Evolutionary conservation across 2,113 vertebrate genomes (phyloP).

Genomic region (Phasianus colchicus): DNA sequence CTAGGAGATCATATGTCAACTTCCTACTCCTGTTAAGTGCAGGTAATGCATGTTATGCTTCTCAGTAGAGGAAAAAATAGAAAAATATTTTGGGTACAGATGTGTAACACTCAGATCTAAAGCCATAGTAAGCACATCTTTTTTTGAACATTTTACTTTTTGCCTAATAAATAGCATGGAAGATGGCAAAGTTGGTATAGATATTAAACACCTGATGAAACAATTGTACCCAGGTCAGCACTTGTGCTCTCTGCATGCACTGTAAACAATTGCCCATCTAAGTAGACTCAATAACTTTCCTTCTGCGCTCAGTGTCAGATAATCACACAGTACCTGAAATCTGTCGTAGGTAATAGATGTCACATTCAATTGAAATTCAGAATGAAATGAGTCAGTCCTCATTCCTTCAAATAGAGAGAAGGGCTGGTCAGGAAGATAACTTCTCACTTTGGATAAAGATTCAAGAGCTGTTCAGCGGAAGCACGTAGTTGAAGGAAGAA

Average conservation of each 20-base stretch:
- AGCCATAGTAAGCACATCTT: neutral
- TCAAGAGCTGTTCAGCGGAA: neutral
- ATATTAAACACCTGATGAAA: neutral
- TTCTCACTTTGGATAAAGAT: neutral
- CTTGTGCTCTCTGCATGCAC: neutral
- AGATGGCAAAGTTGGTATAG: neutral
- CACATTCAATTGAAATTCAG: neutral
- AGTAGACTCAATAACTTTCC: neutral
- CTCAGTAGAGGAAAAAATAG: neutral
- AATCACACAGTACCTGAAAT: neutral
- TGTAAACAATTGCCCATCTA: neutral
- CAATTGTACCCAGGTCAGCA: neutral
- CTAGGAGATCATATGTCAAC: neutral
- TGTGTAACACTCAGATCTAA: neutral
- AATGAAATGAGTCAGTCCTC: neutral
- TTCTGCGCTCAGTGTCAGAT: neutral
- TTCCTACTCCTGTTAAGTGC: neutral
- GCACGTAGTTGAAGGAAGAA: neutral
- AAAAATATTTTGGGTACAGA: neutral
- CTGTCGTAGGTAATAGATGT: neutral
- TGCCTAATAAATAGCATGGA: neutral
- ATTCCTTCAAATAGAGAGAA: neutral
- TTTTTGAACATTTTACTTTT: neutral
- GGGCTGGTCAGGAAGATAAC: neutral
- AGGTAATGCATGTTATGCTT: neutral